Evolutionary conservation across 1,140 invertebrate genomes (phyloP).

Genomic region (Brachionus asplanchnoidis): DNA sequence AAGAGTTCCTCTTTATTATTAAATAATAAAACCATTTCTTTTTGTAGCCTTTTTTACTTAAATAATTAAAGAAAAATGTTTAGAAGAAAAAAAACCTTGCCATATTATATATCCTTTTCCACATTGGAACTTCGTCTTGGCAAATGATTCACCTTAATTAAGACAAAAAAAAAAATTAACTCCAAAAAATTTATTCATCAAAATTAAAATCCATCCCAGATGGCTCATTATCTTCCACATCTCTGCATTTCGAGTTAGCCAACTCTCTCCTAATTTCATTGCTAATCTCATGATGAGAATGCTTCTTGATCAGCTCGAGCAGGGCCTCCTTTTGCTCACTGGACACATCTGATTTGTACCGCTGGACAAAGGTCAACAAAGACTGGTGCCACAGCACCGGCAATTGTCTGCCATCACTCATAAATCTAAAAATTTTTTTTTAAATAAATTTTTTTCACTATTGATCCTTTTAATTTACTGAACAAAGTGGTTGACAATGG

Average conservation of each 20-base stretch:
- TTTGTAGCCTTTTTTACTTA: no score
- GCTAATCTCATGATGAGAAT: conserved; percentile 73
- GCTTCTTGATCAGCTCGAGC: conserved; percentile 69
- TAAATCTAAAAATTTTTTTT: conserved; percentile 65
- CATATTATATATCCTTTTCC: no score
- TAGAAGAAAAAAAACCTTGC: no score
- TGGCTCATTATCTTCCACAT: not conserved
- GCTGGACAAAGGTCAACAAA: conserved; percentile 84
- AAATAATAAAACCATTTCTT: no score
- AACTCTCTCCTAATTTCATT: conserved; percentile 32
- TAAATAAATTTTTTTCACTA: not conserved
- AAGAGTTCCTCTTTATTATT: no score
- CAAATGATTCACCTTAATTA: no score
- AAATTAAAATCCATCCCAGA: conserved; percentile 24
- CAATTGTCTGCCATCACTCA: conserved; percentile 71
- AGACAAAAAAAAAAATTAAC: no score
- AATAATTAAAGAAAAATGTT: no score
- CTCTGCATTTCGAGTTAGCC: not conserved
- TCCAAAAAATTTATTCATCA: not conserved
- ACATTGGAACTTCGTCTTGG: no score
- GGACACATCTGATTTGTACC: conserved; percentile 90
- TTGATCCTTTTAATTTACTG: conserved; percentile 59
- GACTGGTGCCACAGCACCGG: conserved; percentile 96
- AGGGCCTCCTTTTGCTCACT: conserved; percentile 82
- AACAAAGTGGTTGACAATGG: conserved; percentile 88